Percentiles rank a stretch among this genome's conserved stretches.
These are phyloP conservation scores for Temnothorax nylanderi DNA, from an alignment of 1,140 invertebrate species.

Conservation along the genomic window DNA sequence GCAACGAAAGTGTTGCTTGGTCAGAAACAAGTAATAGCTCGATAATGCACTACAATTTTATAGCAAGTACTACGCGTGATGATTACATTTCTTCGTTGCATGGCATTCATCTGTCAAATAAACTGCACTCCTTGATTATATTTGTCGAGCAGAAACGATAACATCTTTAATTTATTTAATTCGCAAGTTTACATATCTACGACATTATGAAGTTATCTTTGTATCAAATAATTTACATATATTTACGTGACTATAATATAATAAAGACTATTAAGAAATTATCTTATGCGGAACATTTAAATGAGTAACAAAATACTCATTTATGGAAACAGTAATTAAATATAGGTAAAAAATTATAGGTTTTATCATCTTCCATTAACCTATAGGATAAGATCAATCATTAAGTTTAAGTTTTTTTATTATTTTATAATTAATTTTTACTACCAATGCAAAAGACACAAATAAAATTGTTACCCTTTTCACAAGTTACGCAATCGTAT, in stretches of 20 bases:
- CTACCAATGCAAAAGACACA: too few species aligned
- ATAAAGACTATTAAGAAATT: too few species aligned
- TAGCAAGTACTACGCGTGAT: not conserved
- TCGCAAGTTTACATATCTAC: not conserved
- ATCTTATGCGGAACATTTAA: too few species aligned
- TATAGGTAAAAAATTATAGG: too few species aligned
- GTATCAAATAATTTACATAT: not conserved
- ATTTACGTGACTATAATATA: not conserved
- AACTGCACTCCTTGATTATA: not conserved
- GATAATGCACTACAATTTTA: slow-evolving; percentile 10
- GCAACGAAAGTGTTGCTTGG: not conserved
- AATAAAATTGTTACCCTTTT: too few species aligned
- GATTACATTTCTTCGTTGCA: slow-evolving; percentile 7
- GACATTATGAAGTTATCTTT: not conserved
- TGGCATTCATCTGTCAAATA: not conserved
- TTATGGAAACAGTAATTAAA: too few species aligned
- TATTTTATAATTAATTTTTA: too few species aligned
- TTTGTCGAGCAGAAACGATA: not conserved
- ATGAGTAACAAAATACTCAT: too few species aligned
- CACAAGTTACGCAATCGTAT: too few species aligned
- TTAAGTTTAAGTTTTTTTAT: too few species aligned
- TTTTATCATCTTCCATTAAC: too few species aligned
- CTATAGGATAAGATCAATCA: too few species aligned
- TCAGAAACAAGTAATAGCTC: slow-evolving; percentile 20
- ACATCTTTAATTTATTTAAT: not conserved